Conservation (phyloP, 2,797 vertebrate species). For the Rhabdomys pumilio region DNA sequence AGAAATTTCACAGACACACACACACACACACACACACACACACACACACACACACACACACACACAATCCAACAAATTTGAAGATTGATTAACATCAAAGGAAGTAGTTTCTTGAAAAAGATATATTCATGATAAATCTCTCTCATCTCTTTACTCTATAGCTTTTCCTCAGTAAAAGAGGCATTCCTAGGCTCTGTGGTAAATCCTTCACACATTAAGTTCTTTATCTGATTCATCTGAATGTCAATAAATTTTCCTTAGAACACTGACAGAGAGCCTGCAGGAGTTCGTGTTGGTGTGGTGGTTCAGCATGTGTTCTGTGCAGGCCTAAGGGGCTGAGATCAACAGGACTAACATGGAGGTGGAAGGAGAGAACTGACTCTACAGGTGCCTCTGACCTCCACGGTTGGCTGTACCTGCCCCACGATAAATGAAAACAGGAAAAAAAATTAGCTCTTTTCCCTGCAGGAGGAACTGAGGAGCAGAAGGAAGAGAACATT, state of each 20-base stretch:
- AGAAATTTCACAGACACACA: constrained; percentile 2
- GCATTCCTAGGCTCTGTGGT: constrained; percentile 33
- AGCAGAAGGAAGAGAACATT: not conserved
- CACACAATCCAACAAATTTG: not conserved
- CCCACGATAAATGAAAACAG: not conserved
- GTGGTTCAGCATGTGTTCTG: not conserved
- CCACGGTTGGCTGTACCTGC: not conserved
- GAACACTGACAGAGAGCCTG: constrained; percentile 8
- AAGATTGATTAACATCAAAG: not conserved
- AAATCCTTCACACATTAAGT: not conserved
- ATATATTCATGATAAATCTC: constrained; percentile 1
- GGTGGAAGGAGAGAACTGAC: not conserved
- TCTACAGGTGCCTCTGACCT: not conserved
- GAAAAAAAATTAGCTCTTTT: not conserved
- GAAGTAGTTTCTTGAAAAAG: constrained; percentile 11
- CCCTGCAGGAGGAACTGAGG: not conserved
- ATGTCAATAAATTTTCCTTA: not conserved
- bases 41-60: not conserved
- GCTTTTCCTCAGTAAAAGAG: constrained; percentile 33
- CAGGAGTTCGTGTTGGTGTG: not conserved
- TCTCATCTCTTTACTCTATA: not conserved
- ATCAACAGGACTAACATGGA: no score
- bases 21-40: no score
- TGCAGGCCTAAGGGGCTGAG: not conserved
- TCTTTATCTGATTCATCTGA: constrained; percentile 18